Evolutionary conservation across 1,140 invertebrate species (phyloP), one percentile per base, ranked within the genome.

Genomic region (Hypsibius dujardini): DNA sequence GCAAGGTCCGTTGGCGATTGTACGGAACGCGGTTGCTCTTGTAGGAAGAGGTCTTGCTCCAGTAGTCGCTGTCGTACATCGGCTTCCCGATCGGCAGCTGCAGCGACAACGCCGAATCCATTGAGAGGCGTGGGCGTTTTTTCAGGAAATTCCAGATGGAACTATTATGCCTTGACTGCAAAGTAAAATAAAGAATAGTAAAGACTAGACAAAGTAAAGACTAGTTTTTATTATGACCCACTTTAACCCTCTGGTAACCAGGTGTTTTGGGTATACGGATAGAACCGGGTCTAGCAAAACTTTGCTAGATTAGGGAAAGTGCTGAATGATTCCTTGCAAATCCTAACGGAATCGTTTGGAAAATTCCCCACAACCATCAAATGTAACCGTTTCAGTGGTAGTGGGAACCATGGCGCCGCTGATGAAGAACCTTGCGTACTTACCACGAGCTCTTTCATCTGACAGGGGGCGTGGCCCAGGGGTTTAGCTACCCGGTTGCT

Each of bases 81-180:
- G 12, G 12, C 45, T 67, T 67, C 3, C 12, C 12, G 7, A 67
- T 42, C 62, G 62, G 12, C 12, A 45, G 45, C 62, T 67, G 62
- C 12, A 42, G 3, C 42, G 62, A 15, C 12, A 15, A 7, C 12
- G 12, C 42, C 12, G 62, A 67, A 7, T 67, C 62, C 12, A 15
- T 12, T 3, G 62, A 67, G 3, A 67, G 62, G 50, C 50, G 50
- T 67, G 12, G 12, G 42, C 42, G 62, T 3, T 15, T 12, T 45
- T 67, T 67, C 62, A 67, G 42, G 42, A 67, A 67, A 42, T 67
- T 67, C 62, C 62, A 67, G 28, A 28, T 28, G 28, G 28, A 15
- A 67, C 12, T 42, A 67, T 42, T 15, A 3, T 42, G 62, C 62
- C 62, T 42, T 67, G 62, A 67, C 7, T 7, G 62, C 12, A 67